Evolutionary conservation across 1,140 invertebrate genomes (phyloP), one percentile per base, ranked within the genome.

Genomic region (Eciton burchellii): DNA sequence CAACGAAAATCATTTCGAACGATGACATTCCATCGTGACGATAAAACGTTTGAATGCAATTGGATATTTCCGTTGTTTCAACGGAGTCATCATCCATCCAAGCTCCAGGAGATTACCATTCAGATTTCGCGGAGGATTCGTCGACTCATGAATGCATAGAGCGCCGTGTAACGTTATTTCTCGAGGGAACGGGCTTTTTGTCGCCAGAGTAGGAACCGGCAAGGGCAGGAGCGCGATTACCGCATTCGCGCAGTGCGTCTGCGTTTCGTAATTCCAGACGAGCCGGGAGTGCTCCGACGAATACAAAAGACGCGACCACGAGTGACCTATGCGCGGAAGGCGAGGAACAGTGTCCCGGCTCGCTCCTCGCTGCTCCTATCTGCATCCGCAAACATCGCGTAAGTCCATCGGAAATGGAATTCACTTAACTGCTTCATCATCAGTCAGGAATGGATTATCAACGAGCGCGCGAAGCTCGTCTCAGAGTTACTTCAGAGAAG

Each of bases 181-280:
- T 56, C 52, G 81, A 77, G 66, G 49, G 63, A 79, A 63, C 60
- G 47, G 73, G 59, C 71, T 49, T 87, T 83, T 87, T 65, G 76
- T 76, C 59, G 49, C 63, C 35, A 24, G 35, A 19, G 29, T 83
- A 81, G 49, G 63, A 84, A 84, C 81, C 82, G 81, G 57, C 57
- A 72, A 87, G 74, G 76, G 76, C 71, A 81, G 43, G 79, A 85
- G 81, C 82, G 74, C 87, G 84, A 84, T 88, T 88, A 89, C 76
- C 82, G 74, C 87, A 86, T 89, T 88, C 87, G 87, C 70, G 59
- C 45, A 59, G 57, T 77, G 73, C 73, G 84, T 63, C 52, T 81
- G 49, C 87, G 86, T 89, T 89, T 89, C 84, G 87, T 89, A 89
- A 89, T 76, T 35, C 76, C 87, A 84, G 86, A 88, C 86, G 85